Base-by-base conservation (phyloP, 2,113 vertebrate species). In the Planiliza haematocheilus region DNA sequence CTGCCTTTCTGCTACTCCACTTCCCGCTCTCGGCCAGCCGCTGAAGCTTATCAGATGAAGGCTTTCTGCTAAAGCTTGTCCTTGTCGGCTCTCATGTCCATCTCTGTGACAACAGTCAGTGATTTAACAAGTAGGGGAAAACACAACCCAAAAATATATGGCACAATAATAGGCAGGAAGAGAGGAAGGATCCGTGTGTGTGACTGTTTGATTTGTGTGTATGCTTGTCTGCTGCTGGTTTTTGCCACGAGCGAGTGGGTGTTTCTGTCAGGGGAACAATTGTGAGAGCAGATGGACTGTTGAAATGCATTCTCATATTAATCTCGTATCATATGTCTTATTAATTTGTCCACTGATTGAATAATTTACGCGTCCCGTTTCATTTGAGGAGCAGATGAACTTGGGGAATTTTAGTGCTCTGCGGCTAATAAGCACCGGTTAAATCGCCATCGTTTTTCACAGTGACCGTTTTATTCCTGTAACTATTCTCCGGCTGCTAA, bases 241-340 rank as follows among this genome's bases (percentile, higher is more conserved):
- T 80, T 66, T 56, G 53, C 41, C 38, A 62, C 36, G 52, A 66
- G 49, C 70, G 77, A 74, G 86, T 87, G 73, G 78, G 75, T 59
- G 68, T 77, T 79, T 81, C 56, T 76, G 65, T 79, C 67, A 70
- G 61, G 67, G 74, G 78, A 79, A 85, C 74, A 86, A 86, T 82
- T 74, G 76, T 67, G 42, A 10, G 74, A 81, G 73, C 85, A 90
- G 88, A 88, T 82, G 85, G 74, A 77, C 76, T 74, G 66, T 77
- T 79, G 66, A 82, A 64, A 81, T 73, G 69, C 39, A 62, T 77
- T 81, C 58, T 81, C 42, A 58, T 84, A 45, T 83, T 79, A 57
- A 81, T 86, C 77, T 76, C 36, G 52, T 64, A 75, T 77, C 85
- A 89, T 86, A 82, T 86, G 79, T 82, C 73, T 73, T 67, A 82